Evolutionary conservation across 2,888 invertebrate genomes (phyloP).

Genomic region (Tuberolachnus salignus): DNA sequence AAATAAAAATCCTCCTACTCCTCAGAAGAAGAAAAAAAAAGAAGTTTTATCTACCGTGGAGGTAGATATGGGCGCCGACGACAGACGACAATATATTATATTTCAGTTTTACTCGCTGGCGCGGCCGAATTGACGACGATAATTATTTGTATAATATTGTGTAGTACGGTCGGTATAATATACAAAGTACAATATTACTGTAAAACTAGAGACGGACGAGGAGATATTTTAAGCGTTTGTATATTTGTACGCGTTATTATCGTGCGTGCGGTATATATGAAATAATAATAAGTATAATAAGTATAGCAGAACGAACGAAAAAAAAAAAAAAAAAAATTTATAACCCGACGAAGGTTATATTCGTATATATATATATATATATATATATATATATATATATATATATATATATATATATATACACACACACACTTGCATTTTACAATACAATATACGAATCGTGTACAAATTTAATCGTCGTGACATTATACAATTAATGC

Average conservation of each 20-base stretch:
- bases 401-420: neutral
- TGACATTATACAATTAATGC: constrained; percentile 34
- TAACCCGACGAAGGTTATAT: neutral
- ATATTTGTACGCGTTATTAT: too few species aligned
- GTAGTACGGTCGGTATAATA: too few species aligned
- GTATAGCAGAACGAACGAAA: too few species aligned
- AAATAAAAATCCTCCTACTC: constrained; percentile 20
- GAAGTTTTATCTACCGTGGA: constrained; percentile 53
- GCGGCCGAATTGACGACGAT: constrained; percentile 34
- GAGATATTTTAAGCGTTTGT: constrained; percentile 18
- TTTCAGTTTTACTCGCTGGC: neutral
- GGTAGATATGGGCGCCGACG: too few species aligned
- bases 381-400: neutral
- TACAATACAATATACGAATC: neutral
- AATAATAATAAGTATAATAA: too few species aligned
- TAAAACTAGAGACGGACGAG: too few species aligned
- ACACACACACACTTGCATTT: too few species aligned
- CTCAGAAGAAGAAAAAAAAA: too few species aligned
- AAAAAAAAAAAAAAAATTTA: too few species aligned
- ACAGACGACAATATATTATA: neutral
- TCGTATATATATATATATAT: neutral
- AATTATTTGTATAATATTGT: constrained; percentile 44
- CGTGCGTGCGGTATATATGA: too few species aligned
- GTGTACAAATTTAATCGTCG: constrained; percentile 30
- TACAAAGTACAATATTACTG: too few species aligned